Base-by-base conservation (phyloP, 2,113 vertebrate species). In the Myiagra hebetior region DNA sequence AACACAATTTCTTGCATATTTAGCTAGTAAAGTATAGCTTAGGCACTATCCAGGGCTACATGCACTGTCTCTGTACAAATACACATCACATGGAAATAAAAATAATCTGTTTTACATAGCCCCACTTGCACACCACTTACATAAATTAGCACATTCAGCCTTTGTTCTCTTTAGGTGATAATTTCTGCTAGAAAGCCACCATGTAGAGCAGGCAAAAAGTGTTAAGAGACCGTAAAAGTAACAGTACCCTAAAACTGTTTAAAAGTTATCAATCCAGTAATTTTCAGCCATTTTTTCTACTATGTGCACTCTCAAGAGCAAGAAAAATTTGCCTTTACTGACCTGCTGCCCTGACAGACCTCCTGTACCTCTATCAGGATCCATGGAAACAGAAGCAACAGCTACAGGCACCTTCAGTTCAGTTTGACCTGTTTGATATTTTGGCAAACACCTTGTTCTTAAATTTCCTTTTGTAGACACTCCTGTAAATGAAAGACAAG, bases 391-490 rank as follows among this genome's bases (percentile, higher is more conserved):
- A 53, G 96, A 95, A 72, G 90, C 12, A 52, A 65, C 68, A 64
- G 93, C 91, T 24, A 44, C 27, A 78, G 92, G 97, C 53, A 90
- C 96, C 76, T 97, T 98, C 39, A 72, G 46, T 76, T 96, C 97
- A 46, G 94, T 96, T 92, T 89, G 95, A 72, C 60, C 74, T 91
- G 89, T 94, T 37, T 90, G 82, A 37, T 80, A 95, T 18, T 95
- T 95, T 31, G 84, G 74, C 49, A 83, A 97, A 68, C 70, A 95
- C 33, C 92, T 95, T 55, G 91, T 87, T 88, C 77, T 97, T 89
- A 81, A 83, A 91, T 95, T 98, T 96, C 62, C 93, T 96, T 97
- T 98, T 87, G 95, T 70, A 74, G 98, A 98, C n/a, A 95, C 76
- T 85, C 97, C 98, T 98, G 96, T 44, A 73, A 83, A 92, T 91